Conservation (phyloP, 2,797 vertebrate species). For the Xenentodon cancila region DNA sequence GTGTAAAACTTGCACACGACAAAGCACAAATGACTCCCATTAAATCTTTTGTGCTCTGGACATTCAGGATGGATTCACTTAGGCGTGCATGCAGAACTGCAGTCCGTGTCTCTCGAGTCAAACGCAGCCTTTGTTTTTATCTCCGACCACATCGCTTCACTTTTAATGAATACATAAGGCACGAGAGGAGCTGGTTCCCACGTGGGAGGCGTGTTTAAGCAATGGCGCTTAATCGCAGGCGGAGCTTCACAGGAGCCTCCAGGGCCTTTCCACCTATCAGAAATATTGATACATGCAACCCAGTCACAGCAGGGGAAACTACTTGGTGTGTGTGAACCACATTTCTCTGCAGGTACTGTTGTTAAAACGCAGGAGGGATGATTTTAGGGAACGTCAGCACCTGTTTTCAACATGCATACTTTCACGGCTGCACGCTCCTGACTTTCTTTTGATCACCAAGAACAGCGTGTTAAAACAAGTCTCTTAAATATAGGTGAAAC, state of each 20-base stretch:
- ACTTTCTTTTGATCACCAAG: too few species aligned
- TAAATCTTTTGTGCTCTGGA: constrained; percentile 10
- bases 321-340: background rate
- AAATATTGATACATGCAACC: constrained; percentile 17
- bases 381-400: too few species aligned
- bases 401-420: too few species aligned
- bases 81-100: background rate
- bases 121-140: constrained; percentile 28
- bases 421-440: too few species aligned
- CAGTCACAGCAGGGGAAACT: background rate
- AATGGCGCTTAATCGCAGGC: constrained; percentile 1
- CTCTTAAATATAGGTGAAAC: too few species aligned
- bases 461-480: too few species aligned
- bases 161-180: constrained; percentile 44
- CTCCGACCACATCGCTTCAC: constrained; percentile 1
- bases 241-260: constrained; percentile 18
- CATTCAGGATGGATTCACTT: constrained; percentile 10
- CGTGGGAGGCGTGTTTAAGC: constrained; percentile 20
- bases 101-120: constrained; percentile 22
- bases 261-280: constrained; percentile 4
- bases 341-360: background rate
- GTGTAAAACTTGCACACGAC: constrained; percentile 15
- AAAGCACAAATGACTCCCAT: background rate
- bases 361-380: too few species aligned
- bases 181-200: constrained; percentile 13